Percentiles rank a stretch among this genome's conserved stretches.
phyloP scores from a whole-genome alignment of 1,140 invertebrate species.

The Eueides isabella region DNA sequence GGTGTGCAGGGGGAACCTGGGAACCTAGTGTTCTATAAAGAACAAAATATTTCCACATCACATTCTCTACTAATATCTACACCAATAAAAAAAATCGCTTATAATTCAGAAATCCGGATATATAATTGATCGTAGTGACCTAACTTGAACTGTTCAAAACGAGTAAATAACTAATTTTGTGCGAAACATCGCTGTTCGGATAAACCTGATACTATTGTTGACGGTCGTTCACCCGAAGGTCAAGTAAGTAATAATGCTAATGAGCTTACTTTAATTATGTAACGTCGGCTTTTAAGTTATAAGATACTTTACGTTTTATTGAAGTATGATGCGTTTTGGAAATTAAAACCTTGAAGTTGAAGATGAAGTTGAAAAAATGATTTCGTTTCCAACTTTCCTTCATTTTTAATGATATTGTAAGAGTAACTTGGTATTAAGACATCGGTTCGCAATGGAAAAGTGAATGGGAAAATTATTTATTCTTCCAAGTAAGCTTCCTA shows the following conservation, averaged over 20 bases:
- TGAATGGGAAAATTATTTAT: too few relatives aligned
- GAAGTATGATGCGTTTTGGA: too few relatives aligned
- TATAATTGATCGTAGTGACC: neutral
- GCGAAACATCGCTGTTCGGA: neutral
- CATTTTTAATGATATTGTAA: too few relatives aligned
- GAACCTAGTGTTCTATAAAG: too few relatives aligned
- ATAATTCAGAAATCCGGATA: neutral
- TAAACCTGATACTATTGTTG: slow-evolving; percentile 6
- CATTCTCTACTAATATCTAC: too few relatives aligned
- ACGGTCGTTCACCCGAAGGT: slow-evolving; percentile 11
- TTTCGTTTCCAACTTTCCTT: too few relatives aligned
- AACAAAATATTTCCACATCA: too few relatives aligned
- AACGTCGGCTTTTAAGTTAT: neutral
- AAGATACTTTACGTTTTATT: neutral
- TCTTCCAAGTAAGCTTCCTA: neutral
- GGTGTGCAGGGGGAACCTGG: too few relatives aligned
- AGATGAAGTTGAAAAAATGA: too few relatives aligned
- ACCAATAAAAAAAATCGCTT: neutral
- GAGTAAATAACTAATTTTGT: neutral
- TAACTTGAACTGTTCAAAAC: slow-evolving; percentile 1
- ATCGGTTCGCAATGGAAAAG: too few relatives aligned
- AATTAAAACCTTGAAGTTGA: too few relatives aligned
- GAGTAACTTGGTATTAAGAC: too few relatives aligned
- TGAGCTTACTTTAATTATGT: slow-evolving; percentile 9
- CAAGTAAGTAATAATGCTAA: slow-evolving; percentile 8